A percentile compares a stretch with the other conserved stretches of the same genome.
Conservation (phyloP, 23 tunicate genomes). For the Trididemnum miniatum region DNA sequence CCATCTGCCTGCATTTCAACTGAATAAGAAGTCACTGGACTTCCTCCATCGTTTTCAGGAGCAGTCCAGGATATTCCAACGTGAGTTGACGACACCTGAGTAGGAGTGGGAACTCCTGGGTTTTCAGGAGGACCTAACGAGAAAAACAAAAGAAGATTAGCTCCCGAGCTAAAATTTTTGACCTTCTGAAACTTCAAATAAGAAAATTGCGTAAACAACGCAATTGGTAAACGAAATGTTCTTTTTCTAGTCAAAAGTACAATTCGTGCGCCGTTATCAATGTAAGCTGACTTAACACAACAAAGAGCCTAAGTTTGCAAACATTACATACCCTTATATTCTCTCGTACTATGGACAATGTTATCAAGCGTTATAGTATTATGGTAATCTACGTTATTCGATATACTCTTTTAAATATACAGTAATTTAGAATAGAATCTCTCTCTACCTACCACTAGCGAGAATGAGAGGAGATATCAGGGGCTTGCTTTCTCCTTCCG, state of each 20-base stretch:
- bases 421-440: too few species aligned
- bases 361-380: too few species aligned
- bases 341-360: too few species aligned
- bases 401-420: too few species aligned
- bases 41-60: constrained; percentile 88
- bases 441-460: constrained; percentile 90
- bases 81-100: constrained; percentile 62
- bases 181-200: background rate
- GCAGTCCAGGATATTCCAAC: constrained; percentile 67
- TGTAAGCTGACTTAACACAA: too few species aligned
- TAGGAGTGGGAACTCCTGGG: constrained; percentile 50
- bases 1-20: constrained; percentile 74
- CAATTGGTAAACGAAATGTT: background rate
- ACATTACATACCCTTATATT: too few species aligned
- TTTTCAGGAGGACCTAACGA: constrained; percentile 89
- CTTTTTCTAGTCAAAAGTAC: background rate
- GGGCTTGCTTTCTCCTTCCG: constrained; percentile 94
- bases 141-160: too few species aligned
- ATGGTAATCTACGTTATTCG: too few species aligned
- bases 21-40: constrained; percentile 59
- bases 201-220: background rate
- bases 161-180: too few species aligned
- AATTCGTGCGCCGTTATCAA: too few species aligned
- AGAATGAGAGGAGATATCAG: constrained; percentile 60
- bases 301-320: too few species aligned